Conservation (phyloP, 2,888 invertebrate species). For the Rhynchonema sp. region DNA sequence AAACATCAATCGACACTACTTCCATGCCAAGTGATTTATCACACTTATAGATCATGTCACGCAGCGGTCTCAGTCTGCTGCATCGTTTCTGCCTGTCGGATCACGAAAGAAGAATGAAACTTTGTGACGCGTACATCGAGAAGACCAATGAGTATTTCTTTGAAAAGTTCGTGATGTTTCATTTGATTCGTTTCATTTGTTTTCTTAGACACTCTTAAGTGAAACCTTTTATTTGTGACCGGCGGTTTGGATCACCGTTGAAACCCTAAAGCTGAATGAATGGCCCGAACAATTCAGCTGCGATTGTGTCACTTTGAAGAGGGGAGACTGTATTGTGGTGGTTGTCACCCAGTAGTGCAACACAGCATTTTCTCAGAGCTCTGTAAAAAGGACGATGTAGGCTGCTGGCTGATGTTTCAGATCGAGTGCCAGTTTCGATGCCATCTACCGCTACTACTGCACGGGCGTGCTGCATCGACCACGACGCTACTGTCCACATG, state of each 20-base stretch:
- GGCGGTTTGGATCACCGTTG: no score
- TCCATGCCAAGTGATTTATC: conserved; percentile 22
- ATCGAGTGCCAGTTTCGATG: conserved; percentile 11
- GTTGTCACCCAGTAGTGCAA: no score
- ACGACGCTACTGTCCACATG: not conserved
- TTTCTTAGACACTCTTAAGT: no score
- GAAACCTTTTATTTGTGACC: no score
- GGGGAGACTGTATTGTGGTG: no score
- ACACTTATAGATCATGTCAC: conserved; percentile 9
- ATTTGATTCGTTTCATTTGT: no score
- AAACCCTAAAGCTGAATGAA: no score
- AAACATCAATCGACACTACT: conserved; percentile 10
- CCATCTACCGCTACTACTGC: conserved; percentile 22
- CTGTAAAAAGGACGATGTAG: no score
- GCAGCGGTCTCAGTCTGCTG: not conserved
- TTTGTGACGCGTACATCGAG: conserved; percentile 21
- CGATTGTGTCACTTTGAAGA: no score
- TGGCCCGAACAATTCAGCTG: no score
- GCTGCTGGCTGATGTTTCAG: no score
- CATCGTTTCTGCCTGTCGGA: not conserved
- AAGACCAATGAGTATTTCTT: conserved; percentile 22
- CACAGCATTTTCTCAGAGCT: no score
- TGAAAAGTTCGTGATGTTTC: conserved; percentile 14
- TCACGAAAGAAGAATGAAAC: conserved; percentile 18
- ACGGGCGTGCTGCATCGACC: conserved; percentile 17